Evolutionary conservation across 2,113 vertebrate species (phyloP), one percentile per base, ranked within the genome.

Genomic region (Telmatochromis bifrenatus): DNA sequence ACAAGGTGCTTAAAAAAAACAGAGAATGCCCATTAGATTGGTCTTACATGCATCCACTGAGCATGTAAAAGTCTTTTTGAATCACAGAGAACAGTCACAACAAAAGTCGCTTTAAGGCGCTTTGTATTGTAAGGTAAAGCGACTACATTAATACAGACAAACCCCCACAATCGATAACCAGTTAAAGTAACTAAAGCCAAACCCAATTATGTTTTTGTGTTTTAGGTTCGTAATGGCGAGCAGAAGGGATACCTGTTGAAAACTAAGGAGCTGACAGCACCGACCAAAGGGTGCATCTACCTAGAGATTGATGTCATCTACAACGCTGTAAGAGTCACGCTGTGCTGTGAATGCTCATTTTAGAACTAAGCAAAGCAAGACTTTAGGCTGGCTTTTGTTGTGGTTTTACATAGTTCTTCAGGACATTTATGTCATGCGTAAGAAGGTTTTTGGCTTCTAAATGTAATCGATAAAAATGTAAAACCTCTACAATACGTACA

Each of bases 301-400:
- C 97, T 99, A 95, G 98, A 99, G 97, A 97, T 98, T 84, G 97
- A 99, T 90, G 97, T 99, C 96, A 97, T 99, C 97, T 99, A 98
- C 97, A 99, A 98, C 96, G 95, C 96, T 85, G 98, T 99, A 97
- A 98, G 98, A 97, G 94, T 49, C 73, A 51, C 1, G 2, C 70
- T 77, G 70, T 49, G 45, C 45, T 51, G 45, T 70, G 65, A 42
- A 70, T 42, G 37, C 7, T 73, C 65, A 2, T 73, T 73, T 73
- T 45, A 45, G 15, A 77, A 6, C 45, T 51, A 51, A 33, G 15
- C 19, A 33, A 51, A 77, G 15, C 73, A 31, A 49, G 45, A 77
- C 15, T 33, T 6, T 51, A 49, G 45, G 45, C 73, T 77, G 10
- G 6, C 26, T 77, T 19, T 77, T 77, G 23, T 33, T 77, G 26